Evolutionary conservation across 2,113 vertebrate genomes (phyloP).

Genomic region (Smithornis capensis): DNA sequence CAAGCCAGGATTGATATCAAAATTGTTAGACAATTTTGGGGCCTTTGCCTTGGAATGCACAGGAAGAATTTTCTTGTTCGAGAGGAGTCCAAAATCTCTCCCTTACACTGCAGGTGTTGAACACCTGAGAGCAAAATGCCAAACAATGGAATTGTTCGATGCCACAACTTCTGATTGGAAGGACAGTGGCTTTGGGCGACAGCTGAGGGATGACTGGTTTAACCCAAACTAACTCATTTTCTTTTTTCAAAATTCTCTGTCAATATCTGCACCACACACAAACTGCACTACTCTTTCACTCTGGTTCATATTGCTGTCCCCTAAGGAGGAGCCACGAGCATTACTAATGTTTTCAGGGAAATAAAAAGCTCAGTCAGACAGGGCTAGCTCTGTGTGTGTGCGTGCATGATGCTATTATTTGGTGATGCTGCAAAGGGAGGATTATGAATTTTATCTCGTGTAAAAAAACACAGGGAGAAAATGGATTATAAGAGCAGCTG

Average conservation of each 20-base stretch:
- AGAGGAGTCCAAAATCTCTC: background rate
- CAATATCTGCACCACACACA: background rate
- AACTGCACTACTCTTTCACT: background rate
- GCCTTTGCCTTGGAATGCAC: background rate
- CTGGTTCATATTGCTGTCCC: background rate
- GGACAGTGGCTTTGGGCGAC: background rate
- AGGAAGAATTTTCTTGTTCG: background rate
- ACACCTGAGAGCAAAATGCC: background rate
- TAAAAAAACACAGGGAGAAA: background rate
- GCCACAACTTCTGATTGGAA: background rate
- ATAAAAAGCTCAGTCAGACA: constrained; percentile 39
- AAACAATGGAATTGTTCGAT: background rate
- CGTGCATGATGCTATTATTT: background rate
- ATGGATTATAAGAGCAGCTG: background rate
- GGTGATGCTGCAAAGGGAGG: constrained; percentile 24
- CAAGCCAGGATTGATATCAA: background rate
- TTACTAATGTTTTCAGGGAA: constrained; percentile 22
- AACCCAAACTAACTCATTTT: background rate
- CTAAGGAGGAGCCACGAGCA: background rate
- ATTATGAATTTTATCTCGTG: constrained; percentile 31
- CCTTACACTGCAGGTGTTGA: background rate
- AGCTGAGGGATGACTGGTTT: background rate
- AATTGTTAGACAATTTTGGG: background rate
- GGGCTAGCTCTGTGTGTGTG: background rate
- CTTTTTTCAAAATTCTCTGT: background rate